Evolutionary conservation across 2,888 invertebrate genomes (phyloP).

Genomic region (Pogonocherus hispidulus): DNA sequence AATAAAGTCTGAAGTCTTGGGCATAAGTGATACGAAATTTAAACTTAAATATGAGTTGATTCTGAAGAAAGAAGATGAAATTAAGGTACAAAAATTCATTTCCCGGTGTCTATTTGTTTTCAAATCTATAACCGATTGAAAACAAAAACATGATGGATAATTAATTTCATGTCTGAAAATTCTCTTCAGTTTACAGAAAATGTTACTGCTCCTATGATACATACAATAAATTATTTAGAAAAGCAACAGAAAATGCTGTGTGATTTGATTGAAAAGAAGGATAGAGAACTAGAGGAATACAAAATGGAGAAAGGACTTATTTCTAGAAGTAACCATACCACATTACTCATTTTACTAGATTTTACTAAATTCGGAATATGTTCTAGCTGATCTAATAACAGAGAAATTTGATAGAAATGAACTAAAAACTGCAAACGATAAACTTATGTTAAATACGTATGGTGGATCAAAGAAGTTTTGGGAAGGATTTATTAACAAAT

Average conservation of each 20-base stretch:
- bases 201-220: constrained; percentile 65
- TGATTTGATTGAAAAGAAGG: constrained; percentile 69
- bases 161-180: too few species aligned
- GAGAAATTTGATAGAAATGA: constrained; percentile 59
- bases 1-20: constrained; percentile 35
- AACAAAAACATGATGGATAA: too few species aligned
- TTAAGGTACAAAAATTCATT: constrained; percentile 42
- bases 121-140: too few species aligned
- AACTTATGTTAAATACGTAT: constrained; percentile 55
- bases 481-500: constrained; percentile 49
- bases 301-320: constrained; percentile 70
- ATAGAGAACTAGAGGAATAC: constrained; percentile 72
- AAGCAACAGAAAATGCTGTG: constrained; percentile 68
- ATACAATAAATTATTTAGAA: constrained; percentile 69
- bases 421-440: constrained; percentile 42
- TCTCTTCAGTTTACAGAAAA: constrained; percentile 54
- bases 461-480: constrained; percentile 49
- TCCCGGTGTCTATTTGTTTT: too few species aligned
- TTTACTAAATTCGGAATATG: constrained; percentile 21
- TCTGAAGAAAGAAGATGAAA: constrained; percentile 40
- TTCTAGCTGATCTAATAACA: constrained; percentile 62
- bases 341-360: not conserved
- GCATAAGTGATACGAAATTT: constrained; percentile 26
- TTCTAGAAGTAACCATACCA: constrained; percentile 64
- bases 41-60: constrained; percentile 53